phyloP scores from a whole-genome alignment of 2,797 vertebrate species.

The Cynopterus sphinx region DNA sequence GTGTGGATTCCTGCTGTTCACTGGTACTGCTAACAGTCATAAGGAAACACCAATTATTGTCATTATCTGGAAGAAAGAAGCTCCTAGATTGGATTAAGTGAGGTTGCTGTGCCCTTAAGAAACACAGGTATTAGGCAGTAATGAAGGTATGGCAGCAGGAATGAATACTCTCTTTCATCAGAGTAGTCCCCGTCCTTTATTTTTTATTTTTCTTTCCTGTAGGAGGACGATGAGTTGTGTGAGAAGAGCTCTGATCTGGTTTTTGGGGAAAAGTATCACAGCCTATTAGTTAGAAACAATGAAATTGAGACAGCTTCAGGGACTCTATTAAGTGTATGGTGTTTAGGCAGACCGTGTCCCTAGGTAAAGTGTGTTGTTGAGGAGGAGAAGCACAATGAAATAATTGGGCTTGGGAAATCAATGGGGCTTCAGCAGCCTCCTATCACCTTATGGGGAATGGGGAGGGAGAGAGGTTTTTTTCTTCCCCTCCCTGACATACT shows the following conservation, averaged over 20 bases:
- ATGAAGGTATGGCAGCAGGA: constrained; percentile 72
- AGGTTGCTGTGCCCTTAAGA: constrained; percentile 72
- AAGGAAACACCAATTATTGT: constrained; percentile 43
- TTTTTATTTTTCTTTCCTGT: neutral
- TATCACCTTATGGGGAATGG: constrained; percentile 84
- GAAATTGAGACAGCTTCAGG: constrained; percentile 96
- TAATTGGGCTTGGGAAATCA: constrained; percentile 99
- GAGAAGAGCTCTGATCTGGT: constrained; percentile 91
- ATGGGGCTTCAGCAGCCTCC: constrained; percentile 92
- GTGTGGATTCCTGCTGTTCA: neutral
- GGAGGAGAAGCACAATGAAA: constrained; percentile 92
- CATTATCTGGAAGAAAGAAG: constrained; percentile 42
- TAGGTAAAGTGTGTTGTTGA: constrained; percentile 90
- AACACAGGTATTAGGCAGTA: constrained; percentile 77
- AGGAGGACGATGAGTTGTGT: constrained; percentile 86
- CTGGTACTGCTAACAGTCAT: neutral
- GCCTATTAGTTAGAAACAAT: constrained; percentile 96
- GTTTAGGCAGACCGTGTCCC: constrained; percentile 94
- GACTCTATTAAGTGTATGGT: constrained; percentile 94
- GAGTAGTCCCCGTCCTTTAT: neutral
- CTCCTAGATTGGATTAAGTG: constrained; percentile 4
- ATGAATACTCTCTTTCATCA: constrained; percentile 75
- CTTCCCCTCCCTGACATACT: constrained; percentile 78
- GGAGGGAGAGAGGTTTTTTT: constrained; percentile 83
- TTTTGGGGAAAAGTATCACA: constrained; percentile 92